phyloP scores from a whole-genome alignment of 35 echinoderm and acorn worm genomes.

The Stichopus chloronotus region DNA sequence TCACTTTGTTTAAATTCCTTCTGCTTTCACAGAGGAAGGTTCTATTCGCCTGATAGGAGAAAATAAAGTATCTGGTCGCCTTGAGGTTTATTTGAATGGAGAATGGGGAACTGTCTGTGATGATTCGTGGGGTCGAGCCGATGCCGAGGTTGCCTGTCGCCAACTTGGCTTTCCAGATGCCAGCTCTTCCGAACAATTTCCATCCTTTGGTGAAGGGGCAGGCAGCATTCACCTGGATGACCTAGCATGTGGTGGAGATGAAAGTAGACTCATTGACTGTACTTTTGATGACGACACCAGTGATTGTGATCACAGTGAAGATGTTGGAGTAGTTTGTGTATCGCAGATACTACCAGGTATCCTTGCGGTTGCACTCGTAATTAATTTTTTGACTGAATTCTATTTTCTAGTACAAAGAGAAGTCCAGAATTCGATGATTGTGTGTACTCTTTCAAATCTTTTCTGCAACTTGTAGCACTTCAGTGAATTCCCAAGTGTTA shows the following conservation, averaged over 20 bases:
- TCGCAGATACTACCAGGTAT: too few species aligned
- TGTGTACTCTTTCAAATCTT: too few species aligned
- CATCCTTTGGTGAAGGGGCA: not conserved
- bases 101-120: conserved; percentile 32
- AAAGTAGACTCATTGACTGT: conserved; percentile 9
- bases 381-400: too few species aligned
- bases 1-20: not conserved
- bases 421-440: too few species aligned
- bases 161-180: conserved; percentile 14
- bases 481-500: too few species aligned
- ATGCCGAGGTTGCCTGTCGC: conserved; percentile 5
- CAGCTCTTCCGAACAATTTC: not conserved
- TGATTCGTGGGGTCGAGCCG: not conserved
- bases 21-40: not conserved
- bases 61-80: not conserved
- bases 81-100: conserved; percentile 4
- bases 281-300: too few species aligned
- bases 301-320: too few species aligned
- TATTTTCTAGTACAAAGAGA: too few species aligned
- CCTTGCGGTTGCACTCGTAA: too few species aligned
- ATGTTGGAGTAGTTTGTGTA: too few species aligned
- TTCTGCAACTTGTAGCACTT: too few species aligned
- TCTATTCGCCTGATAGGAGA: not conserved
- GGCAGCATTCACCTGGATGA: conserved; percentile 41
- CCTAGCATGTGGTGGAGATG: not conserved